phyloP scores from a whole-genome alignment of 2,797 vertebrate genomes.

The Tamandua tetradactyla region DNA sequence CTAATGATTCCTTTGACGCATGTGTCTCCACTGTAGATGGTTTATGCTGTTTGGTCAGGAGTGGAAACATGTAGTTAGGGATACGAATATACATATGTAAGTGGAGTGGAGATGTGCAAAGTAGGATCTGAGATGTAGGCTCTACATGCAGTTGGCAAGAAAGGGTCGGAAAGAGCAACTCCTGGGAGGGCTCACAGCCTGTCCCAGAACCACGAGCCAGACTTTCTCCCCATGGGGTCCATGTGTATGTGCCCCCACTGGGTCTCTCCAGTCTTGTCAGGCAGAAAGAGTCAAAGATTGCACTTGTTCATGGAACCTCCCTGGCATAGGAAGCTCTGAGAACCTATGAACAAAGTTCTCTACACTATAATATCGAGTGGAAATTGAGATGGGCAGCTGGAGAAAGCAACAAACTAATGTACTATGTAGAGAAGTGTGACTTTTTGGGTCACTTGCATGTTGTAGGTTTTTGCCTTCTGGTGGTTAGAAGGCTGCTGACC shows the following conservation, averaged over 20 bases:
- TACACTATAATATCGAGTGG: background rate
- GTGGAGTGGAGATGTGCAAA: background rate
- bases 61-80: background rate
- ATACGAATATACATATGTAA: background rate
- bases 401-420: background rate
- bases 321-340: background rate
- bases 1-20: background rate
- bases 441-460: background rate
- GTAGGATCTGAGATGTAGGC: background rate
- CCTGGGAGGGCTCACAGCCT: background rate
- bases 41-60: background rate
- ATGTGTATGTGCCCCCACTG: background rate
- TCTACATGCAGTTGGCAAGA: background rate
- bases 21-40: background rate
- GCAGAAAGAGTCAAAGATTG: conserved; percentile 25
- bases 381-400: background rate
- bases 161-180: background rate
- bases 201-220: background rate
- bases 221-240: background rate
- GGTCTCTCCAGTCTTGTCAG: background rate
- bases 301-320: background rate
- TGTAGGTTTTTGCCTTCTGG: conserved; percentile 29
- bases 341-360: background rate
- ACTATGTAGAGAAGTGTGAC: background rate
- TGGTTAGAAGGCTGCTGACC: background rate